Percentiles rank a stretch among this genome's conserved stretches.
Evolutionary conservation across 2,797 vertebrate genomes (phyloP).

Genomic region (Gambelia wislizenii): DNA sequence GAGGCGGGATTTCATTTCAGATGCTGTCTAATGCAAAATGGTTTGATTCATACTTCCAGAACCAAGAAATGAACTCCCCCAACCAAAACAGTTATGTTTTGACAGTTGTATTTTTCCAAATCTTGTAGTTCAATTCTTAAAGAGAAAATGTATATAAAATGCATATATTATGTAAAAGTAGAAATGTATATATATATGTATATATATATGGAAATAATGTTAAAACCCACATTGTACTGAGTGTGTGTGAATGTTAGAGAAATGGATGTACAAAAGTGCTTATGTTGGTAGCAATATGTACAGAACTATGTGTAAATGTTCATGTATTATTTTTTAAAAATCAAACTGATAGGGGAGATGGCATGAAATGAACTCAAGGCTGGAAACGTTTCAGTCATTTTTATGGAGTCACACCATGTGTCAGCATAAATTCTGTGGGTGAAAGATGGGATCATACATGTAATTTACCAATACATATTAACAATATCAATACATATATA

Average conservation of each 20-base stretch:
- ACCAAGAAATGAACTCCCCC: background rate
- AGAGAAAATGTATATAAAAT: background rate
- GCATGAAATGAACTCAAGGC: background rate
- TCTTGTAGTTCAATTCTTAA: background rate
- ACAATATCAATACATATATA: too few species aligned
- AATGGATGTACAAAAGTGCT: background rate
- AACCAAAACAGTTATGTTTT: background rate
- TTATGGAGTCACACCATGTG: background rate
- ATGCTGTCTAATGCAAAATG: background rate
- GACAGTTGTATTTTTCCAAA: background rate
- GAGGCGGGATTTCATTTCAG: background rate
- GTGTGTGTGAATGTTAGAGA: background rate
- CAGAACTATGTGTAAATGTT: background rate
- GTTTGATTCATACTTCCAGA: background rate
- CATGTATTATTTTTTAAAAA: background rate
- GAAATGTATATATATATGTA: background rate
- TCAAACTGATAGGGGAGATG: background rate
- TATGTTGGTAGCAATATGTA: background rate
- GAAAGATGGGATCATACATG: background rate
- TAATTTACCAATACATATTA: background rate
- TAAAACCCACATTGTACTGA: background rate
- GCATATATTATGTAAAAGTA: background rate
- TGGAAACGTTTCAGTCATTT: background rate
- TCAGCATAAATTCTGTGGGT: background rate
- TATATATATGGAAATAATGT: background rate